Base-by-base conservation (phyloP, 2,797 vertebrate genomes). In the Sebastes minor region DNA sequence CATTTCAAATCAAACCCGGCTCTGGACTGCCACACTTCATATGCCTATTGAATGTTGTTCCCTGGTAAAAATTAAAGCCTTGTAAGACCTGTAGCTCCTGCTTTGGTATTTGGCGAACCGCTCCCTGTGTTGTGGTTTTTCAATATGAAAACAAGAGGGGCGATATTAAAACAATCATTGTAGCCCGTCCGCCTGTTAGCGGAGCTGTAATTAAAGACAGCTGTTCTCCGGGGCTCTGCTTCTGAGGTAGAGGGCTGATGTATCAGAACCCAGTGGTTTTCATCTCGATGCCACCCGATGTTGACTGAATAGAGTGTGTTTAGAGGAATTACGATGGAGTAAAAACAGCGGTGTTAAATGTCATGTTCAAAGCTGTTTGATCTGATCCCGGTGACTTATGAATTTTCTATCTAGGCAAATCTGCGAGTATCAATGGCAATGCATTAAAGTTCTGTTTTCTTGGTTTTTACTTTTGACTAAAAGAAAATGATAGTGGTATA, bases 111-210 rank as follows among this genome's bases (percentile, higher is more conserved):
- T 84, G 77, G 80, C 80, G 33, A 81, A 73, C 83, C 53, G 1
- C 71, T 76, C 28, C 63, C 74, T 92, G 57, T 92, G 87, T 94
- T 94, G 93, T 94, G 91, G 92, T 82, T 84, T 89, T 83, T 85
- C 87, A 82, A 82, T 86, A 83, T 83, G 85, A 91, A 92, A 91
- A 90, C 89, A 87, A 86, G 80, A 86, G 83, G 38, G 74, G 80
- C 25, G 65, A 87, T 87, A 89, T 87, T 87, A 86, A 88, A 92
- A 86, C 77, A 82, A 88, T 81, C 57, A 70, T 78, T 89, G 83
- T 25, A 71, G 75, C 69, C 81, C 35, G 27, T 76, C 71, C 20
- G 70, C 72, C 82, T 82, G 65, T 78, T 81, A 59, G 84, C 63
- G 1, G 42, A 7, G 46, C 60, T 32, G 23, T 89, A 81, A 92